A percentile compares a stretch with the other conserved stretches of the same genome.
phyloP scores from a whole-genome alignment of 2,888 invertebrate species.

The Lypha dubia region DNA sequence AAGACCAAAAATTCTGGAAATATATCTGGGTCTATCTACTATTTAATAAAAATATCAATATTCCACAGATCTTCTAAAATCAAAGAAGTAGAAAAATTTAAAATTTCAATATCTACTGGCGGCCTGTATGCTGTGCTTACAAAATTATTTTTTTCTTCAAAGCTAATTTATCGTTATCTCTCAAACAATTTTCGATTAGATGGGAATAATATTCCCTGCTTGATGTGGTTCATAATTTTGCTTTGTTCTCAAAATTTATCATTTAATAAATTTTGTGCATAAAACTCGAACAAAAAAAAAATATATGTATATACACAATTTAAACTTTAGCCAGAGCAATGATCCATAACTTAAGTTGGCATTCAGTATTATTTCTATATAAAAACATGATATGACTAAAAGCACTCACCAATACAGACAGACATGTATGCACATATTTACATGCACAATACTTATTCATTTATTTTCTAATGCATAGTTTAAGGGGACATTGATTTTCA shows the following conservation, averaged over 20 bases:
- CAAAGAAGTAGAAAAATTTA: too few relatives aligned
- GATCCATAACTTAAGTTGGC: conserved; percentile 66
- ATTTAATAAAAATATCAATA: too few relatives aligned
- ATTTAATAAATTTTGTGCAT: conserved; percentile 22
- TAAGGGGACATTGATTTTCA: conserved; percentile 71
- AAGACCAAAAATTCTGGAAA: too few relatives aligned
- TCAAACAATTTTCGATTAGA: too few relatives aligned
- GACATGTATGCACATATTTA: neutral
- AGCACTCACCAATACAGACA: neutral
- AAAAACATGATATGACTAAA: neutral
- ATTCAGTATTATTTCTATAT: conserved; percentile 13
- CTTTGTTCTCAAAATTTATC: conserved; percentile 23
- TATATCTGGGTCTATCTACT: too few relatives aligned
- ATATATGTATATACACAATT: too few relatives aligned
- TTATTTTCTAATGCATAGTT: conserved; percentile 67
- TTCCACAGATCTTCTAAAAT: too few relatives aligned
- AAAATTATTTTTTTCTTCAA: too few relatives aligned
- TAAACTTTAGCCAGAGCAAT: conserved; percentile 61
- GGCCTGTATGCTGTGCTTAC: too few relatives aligned
- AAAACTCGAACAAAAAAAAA: conserved; percentile 39
- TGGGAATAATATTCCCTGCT: neutral
- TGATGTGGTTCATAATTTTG: neutral
- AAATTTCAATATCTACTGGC: too few relatives aligned
- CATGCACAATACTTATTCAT: conserved; percentile 51
- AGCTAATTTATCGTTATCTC: too few relatives aligned